Evolutionary conservation across 1,140 invertebrate species (phyloP).

Genomic region (Drosophila parabipectinata): DNA sequence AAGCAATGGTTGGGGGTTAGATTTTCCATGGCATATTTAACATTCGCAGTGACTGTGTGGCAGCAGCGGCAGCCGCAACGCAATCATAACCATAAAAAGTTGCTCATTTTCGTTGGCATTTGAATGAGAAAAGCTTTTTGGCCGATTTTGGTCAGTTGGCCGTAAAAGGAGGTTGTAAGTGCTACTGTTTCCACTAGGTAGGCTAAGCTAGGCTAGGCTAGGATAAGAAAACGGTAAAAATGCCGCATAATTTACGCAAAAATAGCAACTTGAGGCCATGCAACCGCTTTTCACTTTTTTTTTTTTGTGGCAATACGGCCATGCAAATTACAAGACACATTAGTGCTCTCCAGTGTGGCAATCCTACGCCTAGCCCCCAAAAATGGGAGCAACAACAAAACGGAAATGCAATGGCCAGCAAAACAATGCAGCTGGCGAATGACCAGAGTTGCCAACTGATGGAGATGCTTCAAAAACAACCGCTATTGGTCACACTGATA

Average conservation of each 20-base stretch:
- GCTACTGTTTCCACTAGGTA: conserved; percentile 74
- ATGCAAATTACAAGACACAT: conserved; percentile 83
- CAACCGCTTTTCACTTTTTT: conserved; percentile 67
- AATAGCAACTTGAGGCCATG: conserved; percentile 5
- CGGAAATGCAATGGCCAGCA: conserved; percentile 58
- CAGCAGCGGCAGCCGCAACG: conserved; percentile 24
- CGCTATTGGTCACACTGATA: background rate
- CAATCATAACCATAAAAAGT: conserved; percentile 81
- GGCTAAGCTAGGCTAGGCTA: no score
- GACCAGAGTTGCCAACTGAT: conserved; percentile 23
- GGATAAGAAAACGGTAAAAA: conserved; percentile 59
- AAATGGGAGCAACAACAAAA: conserved; percentile 77
- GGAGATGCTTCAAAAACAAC: no score
- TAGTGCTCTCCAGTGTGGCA: conserved; percentile 56
- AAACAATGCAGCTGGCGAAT: conserved; percentile 56
- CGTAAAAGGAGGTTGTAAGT: conserved; percentile 80
- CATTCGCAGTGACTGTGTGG: conserved; percentile 52
- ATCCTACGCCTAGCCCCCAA: conserved; percentile 75
- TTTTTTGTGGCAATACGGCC: conserved; percentile 75
- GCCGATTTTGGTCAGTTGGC: conserved; percentile 43
- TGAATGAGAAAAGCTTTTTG: conserved; percentile 55
- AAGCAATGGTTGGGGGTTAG: background rate
- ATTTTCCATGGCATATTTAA: conserved; percentile 71
- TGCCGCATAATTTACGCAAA: conserved; percentile 78
- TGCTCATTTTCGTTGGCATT: conserved; percentile 56